Evolutionary conservation across 2,113 vertebrate species (phyloP).

Genomic region (Hippocampus barbouri): DNA sequence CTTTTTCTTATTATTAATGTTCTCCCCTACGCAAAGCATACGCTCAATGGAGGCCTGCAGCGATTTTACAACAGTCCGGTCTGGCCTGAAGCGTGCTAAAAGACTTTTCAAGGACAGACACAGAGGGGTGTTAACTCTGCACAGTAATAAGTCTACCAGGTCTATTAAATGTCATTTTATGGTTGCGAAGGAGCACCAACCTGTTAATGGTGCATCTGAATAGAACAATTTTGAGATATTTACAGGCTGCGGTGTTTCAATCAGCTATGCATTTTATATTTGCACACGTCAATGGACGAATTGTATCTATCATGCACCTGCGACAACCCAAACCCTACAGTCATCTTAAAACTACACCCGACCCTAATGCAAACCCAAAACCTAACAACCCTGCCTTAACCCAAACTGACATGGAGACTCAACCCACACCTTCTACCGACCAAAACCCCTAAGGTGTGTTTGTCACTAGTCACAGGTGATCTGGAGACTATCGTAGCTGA

Average conservation of each 20-base stretch:
- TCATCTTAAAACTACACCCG: not conserved
- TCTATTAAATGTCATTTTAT: slow-evolving; percentile 2
- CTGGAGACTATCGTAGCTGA: too few species aligned
- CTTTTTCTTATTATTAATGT: not conserved
- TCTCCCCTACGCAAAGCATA: not conserved
- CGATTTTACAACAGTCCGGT: slow-evolving; percentile 6
- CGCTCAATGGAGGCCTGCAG: not conserved
- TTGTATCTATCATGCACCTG: not conserved
- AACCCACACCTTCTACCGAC: too few species aligned
- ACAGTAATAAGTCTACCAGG: not conserved
- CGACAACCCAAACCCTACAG: not conserved
- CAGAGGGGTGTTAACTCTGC: not conserved
- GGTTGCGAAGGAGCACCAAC: not conserved
- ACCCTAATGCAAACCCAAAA: too few species aligned
- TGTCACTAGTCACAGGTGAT: too few species aligned
- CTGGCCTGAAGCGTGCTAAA: not conserved
- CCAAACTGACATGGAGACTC: too few species aligned
- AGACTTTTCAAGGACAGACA: not conserved
- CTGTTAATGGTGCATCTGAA: slow-evolving; percentile 1
- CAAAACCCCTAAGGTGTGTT: too few species aligned
- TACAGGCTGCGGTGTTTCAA: not conserved
- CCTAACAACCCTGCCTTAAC: too few species aligned
- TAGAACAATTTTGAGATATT: not conserved
- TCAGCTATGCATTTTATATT: not conserved
- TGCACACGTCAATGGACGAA: not conserved